Percentiles rank a stretch among this genome's conserved stretches.
Conservation (phyloP, 2,797 vertebrate genomes). For the Nyctibius grandis region DNA sequence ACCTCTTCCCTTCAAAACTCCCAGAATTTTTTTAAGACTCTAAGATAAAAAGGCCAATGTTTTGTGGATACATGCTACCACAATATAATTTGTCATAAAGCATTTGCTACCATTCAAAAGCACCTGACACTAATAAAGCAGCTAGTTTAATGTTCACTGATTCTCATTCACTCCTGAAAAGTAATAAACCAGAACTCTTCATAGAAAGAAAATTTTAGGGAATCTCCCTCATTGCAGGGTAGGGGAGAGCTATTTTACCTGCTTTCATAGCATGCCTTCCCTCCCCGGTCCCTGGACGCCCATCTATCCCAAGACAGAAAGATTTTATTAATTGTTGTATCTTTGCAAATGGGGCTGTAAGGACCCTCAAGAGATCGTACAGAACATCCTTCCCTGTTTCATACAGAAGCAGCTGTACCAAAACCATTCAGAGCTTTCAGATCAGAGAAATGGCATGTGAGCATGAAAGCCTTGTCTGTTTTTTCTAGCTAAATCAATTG, state of each 20-base stretch:
- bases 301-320: slow-evolving; percentile 12
- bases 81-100: background rate
- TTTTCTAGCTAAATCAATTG: slow-evolving; percentile 32
- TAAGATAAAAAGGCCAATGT: background rate
- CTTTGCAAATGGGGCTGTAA: slow-evolving; percentile 25
- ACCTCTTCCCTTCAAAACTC: background rate
- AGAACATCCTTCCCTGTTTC: slow-evolving; percentile 13
- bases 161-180: background rate
- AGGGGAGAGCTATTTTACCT: background rate
- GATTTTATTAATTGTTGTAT: slow-evolving; percentile 20
- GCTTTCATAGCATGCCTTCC: background rate
- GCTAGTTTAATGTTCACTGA: background rate
- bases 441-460: background rate
- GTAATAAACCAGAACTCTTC: background rate
- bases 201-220: background rate
- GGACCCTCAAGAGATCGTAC: slow-evolving; percentile 27
- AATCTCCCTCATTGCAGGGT: background rate
- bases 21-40: background rate
- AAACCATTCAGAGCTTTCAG: slow-evolving; percentile 36
- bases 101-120: background rate
- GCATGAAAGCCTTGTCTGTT: slow-evolving; percentile 23
- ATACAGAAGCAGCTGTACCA: slow-evolving; percentile 44
- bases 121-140: background rate
- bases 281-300: background rate
- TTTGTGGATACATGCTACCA: background rate